Evolutionary conservation across 2,888 invertebrate species (phyloP).

Genomic region (Nomada hirtipes): DNA sequence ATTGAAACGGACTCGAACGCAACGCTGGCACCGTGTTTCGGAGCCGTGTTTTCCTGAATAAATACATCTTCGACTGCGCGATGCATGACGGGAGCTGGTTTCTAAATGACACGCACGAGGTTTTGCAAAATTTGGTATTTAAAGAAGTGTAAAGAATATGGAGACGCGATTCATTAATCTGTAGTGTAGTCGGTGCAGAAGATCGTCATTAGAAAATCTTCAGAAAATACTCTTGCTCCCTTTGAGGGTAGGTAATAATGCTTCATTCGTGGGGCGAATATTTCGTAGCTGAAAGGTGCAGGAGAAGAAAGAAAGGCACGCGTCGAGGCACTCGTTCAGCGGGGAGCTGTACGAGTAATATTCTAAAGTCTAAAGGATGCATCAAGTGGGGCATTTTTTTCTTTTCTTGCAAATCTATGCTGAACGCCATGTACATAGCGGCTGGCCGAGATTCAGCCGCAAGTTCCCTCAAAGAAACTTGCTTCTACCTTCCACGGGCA

Average conservation of each 20-base stretch:
- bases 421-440: constrained; percentile 32
- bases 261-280: no score
- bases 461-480: constrained; percentile 59
- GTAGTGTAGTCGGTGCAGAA: no score
- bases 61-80: constrained; percentile 29
- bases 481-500: constrained; percentile 37
- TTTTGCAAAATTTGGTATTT: background rate
- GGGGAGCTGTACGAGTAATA: no score
- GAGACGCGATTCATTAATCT: no score
- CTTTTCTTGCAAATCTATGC: constrained; percentile 44
- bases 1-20: constrained; percentile 23
- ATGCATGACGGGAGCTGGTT: background rate
- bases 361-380: no score
- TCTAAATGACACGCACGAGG: background rate
- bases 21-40: constrained; percentile 2
- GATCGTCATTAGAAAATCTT: no score
- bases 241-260: no score
- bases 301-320: no score
- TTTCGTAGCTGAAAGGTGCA: no score
- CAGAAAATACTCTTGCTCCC: no score
- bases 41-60: background rate
- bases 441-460: constrained; percentile 40
- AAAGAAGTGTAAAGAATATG: background rate
- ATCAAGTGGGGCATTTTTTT: background rate
- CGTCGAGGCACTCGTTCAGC: no score